phyloP scores from a whole-genome alignment of 2,888 invertebrate genomes.

The Girardia tigrina region DNA sequence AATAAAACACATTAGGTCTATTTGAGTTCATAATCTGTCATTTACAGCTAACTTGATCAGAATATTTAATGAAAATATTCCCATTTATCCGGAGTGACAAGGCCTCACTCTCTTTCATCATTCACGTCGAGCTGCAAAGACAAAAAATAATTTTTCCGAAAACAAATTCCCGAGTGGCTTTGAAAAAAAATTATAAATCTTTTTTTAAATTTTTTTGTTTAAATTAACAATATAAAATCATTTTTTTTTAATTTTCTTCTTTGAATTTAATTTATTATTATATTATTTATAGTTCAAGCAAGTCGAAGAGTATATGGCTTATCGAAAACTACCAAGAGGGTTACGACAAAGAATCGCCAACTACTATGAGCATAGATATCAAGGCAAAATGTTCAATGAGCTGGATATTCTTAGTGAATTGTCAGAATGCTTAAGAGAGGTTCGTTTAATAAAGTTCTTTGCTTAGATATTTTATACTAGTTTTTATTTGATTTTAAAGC shows the following conservation, averaged over 20 bases:
- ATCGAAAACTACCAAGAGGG: constrained; percentile 81
- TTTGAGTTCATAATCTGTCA: not conserved
- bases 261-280: not conserved
- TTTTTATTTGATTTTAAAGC: not conserved
- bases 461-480: not conserved
- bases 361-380: constrained; percentile 95
- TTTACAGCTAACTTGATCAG: not conserved
- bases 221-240: not conserved
- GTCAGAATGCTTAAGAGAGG: constrained; percentile 83
- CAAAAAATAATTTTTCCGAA: not conserved
- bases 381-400: constrained; percentile 98
- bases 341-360: constrained; percentile 90
- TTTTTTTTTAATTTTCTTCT: not conserved
- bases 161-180: not conserved
- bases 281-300: constrained; percentile 67
- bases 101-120: not conserved
- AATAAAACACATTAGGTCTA: no score
- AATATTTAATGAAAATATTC: not conserved
- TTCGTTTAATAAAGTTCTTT: constrained; percentile 42
- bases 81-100: not conserved
- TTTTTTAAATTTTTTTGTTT: not conserved
- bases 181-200: not conserved
- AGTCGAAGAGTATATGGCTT: constrained; percentile 99
- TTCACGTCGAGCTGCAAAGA: not conserved
- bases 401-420: constrained; percentile 86